Percentiles rank a stretch among this genome's conserved stretches.
Evolutionary conservation across 2,888 invertebrate genomes (phyloP).

Genomic region (Yponomeuta malinellus): DNA sequence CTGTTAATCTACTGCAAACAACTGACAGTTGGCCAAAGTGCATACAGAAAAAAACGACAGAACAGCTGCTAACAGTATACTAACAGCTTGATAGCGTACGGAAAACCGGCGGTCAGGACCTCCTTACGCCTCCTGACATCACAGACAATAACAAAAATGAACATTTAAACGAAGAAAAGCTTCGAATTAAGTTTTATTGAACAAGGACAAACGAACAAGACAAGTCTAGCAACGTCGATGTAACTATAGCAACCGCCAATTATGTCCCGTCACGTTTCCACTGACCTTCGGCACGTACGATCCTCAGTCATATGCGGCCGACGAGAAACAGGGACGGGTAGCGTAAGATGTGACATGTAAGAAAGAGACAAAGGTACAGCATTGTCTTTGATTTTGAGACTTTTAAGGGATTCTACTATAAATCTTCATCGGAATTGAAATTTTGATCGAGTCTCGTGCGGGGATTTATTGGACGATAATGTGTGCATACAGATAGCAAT

Average conservation of each 20-base stretch:
- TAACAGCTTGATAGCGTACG: too few relatives aligned
- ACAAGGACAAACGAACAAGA: neutral
- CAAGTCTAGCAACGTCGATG: neutral
- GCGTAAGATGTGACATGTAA: neutral
- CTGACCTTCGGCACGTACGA: neutral
- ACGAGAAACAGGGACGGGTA: neutral
- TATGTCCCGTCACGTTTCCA: neutral
- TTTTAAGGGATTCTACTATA: constrained; percentile 1
- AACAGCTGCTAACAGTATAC: too few relatives aligned
- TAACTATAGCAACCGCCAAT: neutral
- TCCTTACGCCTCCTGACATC: too few relatives aligned
- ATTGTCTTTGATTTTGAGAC: neutral
- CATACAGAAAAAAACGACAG: too few relatives aligned
- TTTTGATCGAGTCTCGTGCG: neutral
- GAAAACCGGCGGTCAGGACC: too few relatives aligned
- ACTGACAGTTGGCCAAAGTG: too few relatives aligned
- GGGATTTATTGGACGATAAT: too few relatives aligned
- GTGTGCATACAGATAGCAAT: too few relatives aligned
- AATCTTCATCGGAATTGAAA: neutral
- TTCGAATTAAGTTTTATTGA: neutral
- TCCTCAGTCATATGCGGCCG: neutral
- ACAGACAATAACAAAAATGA: too few relatives aligned
- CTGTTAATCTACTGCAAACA: too few relatives aligned
- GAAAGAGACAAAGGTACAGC: neutral
- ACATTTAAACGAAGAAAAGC: neutral